A percentile compares a stretch with the other conserved stretches of the same genome.
Conservation (phyloP, 2,113 vertebrate species). For the Elachura formosa region DNA sequence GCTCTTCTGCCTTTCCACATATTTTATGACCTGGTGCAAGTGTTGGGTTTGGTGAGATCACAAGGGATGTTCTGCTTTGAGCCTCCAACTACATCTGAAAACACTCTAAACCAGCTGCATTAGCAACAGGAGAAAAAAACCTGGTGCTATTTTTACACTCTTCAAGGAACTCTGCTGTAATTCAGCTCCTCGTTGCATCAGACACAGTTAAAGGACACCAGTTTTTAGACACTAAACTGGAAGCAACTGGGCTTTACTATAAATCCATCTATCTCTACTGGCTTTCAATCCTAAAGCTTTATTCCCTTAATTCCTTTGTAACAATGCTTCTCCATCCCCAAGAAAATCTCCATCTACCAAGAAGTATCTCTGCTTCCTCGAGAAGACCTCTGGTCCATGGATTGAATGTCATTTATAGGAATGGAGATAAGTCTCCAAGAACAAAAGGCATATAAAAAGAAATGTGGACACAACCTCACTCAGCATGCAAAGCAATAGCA, state of each 20-base stretch:
- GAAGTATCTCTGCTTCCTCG: background rate
- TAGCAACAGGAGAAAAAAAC: background rate
- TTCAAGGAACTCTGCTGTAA: background rate
- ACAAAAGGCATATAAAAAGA: background rate
- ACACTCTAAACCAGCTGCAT: background rate
- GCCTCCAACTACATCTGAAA: background rate
- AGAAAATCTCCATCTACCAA: background rate
- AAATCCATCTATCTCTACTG: background rate
- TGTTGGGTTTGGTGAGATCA: accelerated
- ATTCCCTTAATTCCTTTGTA: background rate
- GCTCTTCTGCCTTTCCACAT: background rate
- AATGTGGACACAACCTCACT: background rate
- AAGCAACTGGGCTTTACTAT: background rate
- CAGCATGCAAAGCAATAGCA: background rate
- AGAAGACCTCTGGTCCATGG: background rate
- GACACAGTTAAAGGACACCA: background rate
- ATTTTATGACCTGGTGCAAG: background rate
- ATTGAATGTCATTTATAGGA: background rate
- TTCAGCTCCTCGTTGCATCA: background rate
- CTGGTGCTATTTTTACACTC: background rate
- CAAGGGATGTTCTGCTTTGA: background rate
- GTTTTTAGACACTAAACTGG: background rate
- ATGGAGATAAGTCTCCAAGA: background rate
- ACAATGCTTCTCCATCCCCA: accelerated
- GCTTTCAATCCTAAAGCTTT: background rate